Evolutionary conservation across 2,888 invertebrate species (phyloP), one percentile per base, ranked within the genome.

Genomic region (Baccha elongata): DNA sequence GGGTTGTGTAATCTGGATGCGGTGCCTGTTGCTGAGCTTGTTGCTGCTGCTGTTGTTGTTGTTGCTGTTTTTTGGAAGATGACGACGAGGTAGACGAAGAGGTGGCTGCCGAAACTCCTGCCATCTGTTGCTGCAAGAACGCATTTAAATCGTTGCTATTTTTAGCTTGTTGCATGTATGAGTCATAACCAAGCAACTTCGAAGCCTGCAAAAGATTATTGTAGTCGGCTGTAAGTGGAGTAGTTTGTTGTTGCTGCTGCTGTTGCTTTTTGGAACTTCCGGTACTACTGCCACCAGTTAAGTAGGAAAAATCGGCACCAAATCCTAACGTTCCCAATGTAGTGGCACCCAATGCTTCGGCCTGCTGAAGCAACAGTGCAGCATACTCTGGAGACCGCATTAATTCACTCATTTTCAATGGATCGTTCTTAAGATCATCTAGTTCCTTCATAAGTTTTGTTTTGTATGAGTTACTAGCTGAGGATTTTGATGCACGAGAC

Each of bases 321-420:
- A 90, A 89, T 4, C 90, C 90, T 13, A 90, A 74, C 0, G 90
- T 89, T 6, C 91, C 90, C 52, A 91, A 78, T 2, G 90, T 91
- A 1, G 90, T 90, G 21, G 90, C 90, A 0, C 90, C 90, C 69
- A 90, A 76, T 1, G 90, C 90, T 72, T 91, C 90, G 0, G 91
- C 91, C 80, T 91, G 91, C 74, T 91, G 91, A 71, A 91, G 80
- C 37, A 91, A 78, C 13, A 91, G 83, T 0, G 91, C 90, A 0
- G 91, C 91, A 78, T 91, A 91, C 75, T 91, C 91, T 0, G 91
- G 91, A 4, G 91, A 91, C 0, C 90, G 88, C 84, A 91, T 90
- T 1, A 91, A 84, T 72, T 91, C 91, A 50, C 90, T 90, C 87
- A 91, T 90, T 85, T 91, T 91, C 2, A 90, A 78, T 1, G 90